These are phyloP conservation scores for Musca domestica DNA, from an alignment of 1,140 invertebrate genomes.

Conservation along the genomic window DNA sequence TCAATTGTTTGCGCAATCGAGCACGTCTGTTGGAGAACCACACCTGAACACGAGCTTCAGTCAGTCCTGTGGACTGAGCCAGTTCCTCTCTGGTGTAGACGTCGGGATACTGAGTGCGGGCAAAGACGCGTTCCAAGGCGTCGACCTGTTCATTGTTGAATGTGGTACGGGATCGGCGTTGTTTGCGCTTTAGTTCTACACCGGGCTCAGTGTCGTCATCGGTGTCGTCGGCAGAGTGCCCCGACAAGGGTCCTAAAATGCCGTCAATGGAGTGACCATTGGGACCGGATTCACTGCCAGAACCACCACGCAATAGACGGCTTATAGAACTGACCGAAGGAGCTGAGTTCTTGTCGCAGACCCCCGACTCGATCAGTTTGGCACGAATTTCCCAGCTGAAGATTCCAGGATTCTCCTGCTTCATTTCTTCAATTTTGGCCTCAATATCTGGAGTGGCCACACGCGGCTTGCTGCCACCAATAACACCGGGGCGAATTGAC, in stretches of 20 bases:
- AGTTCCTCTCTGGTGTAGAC: constrained; percentile 93
- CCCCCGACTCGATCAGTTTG: constrained; percentile 76
- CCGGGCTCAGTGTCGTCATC: constrained; percentile 85
- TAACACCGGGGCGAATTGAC: constrained; percentile 84
- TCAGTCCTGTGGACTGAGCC: constrained; percentile 86
- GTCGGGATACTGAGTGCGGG: constrained; percentile 92
- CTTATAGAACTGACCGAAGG: constrained; percentile 85
- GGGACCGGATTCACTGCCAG: constrained; percentile 63
- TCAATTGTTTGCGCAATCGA: constrained; percentile 80
- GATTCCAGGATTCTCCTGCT: constrained; percentile 89
- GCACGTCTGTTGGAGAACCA: constrained; percentile 92
- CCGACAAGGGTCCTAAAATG: constrained; percentile 74
- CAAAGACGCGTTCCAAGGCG: constrained; percentile 86
- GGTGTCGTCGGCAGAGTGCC: constrained; percentile 71
- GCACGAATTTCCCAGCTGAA: constrained; percentile 97
- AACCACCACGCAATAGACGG: constrained; percentile 74
- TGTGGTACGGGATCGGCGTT: constrained; percentile 83
- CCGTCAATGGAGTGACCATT: constrained; percentile 78
- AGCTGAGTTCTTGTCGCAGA: constrained; percentile 83
- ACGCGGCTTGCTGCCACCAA: constrained; percentile 83
- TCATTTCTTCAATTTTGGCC: constrained; percentile 87
- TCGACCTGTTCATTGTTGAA: constrained; percentile 91
- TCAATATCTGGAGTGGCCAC: constrained; percentile 89
- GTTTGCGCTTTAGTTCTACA: constrained; percentile 82
- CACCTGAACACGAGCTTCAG: constrained; percentile 87